These are phyloP conservation scores for Cryptoprocta ferox DNA, from an alignment of 2,797 vertebrate genomes.

Conservation along the genomic window DNA sequence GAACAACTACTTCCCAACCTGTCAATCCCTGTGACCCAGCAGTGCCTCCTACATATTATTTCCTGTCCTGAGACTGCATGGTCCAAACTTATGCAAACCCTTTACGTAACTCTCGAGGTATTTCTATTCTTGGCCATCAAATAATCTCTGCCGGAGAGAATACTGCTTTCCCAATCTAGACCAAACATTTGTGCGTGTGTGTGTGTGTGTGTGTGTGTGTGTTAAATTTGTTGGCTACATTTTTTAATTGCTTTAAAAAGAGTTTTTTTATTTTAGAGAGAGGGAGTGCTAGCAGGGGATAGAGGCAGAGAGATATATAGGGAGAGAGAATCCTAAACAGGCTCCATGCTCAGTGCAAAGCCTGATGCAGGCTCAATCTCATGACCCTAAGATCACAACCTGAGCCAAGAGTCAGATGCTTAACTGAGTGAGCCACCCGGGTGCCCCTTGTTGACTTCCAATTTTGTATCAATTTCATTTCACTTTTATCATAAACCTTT, in stretches of 20 bases:
- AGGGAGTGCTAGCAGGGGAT: too few species aligned
- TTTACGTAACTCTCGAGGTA: neutral
- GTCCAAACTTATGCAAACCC: rapidly evolving
- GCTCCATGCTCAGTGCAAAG: too few species aligned
- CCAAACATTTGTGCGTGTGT: neutral
- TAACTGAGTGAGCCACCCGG: too few species aligned
- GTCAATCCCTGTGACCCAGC: too few species aligned
- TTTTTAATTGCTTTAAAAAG: too few species aligned
- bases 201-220: neutral
- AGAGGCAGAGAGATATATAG: too few species aligned
- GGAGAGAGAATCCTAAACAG: too few species aligned
- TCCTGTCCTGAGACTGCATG: neutral
- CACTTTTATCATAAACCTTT: neutral
- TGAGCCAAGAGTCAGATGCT: too few species aligned
- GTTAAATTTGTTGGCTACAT: too few species aligned
- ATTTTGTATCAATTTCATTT: neutral
- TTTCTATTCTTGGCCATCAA: neutral
- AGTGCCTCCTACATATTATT: neutral
- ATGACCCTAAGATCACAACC: too few species aligned
- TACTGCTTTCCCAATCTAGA: neutral
- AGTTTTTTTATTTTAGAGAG: too few species aligned
- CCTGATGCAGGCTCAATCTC: too few species aligned
- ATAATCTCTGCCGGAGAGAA: neutral
- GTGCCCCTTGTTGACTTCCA: neutral
- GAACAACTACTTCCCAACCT: neutral